Percentiles rank a stretch among this genome's conserved stretches.
These are phyloP conservation scores for Acanthiza pusilla DNA, from an alignment of 2,797 vertebrate species.

Conservation along the genomic window DNA sequence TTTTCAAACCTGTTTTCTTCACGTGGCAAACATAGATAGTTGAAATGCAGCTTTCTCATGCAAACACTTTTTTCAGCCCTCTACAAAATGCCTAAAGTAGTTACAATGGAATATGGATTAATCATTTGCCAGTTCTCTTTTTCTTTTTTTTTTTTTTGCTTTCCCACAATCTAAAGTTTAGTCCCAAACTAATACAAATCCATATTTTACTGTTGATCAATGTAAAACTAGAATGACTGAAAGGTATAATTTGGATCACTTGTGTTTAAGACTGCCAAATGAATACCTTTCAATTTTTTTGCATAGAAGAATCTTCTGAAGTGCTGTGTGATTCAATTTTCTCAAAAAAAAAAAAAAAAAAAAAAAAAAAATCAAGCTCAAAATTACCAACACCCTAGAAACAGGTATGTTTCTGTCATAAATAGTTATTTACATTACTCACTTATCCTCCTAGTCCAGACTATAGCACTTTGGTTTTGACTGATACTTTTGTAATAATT, in stretches of 20 bases:
- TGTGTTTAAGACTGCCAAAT: neutral
- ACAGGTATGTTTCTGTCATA: neutral
- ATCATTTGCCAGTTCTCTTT: neutral
- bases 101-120: neutral
- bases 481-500: neutral
- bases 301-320: neutral
- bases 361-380: neutral
- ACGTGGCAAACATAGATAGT: neutral
- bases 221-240: neutral
- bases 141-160: neutral
- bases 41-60: neutral
- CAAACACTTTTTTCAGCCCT: neutral
- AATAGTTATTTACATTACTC: neutral
- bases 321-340: neutral
- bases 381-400: neutral
- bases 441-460: neutral
- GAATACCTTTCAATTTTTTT: neutral
- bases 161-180: neutral
- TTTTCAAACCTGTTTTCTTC: neutral
- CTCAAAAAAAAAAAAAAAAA: neutral
- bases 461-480: neutral
- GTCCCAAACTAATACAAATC: neutral
- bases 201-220: neutral
- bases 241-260: neutral
- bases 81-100: neutral